phyloP scores from a whole-genome alignment of 1,140 invertebrate genomes.

The Ectropis grisescens region DNA sequence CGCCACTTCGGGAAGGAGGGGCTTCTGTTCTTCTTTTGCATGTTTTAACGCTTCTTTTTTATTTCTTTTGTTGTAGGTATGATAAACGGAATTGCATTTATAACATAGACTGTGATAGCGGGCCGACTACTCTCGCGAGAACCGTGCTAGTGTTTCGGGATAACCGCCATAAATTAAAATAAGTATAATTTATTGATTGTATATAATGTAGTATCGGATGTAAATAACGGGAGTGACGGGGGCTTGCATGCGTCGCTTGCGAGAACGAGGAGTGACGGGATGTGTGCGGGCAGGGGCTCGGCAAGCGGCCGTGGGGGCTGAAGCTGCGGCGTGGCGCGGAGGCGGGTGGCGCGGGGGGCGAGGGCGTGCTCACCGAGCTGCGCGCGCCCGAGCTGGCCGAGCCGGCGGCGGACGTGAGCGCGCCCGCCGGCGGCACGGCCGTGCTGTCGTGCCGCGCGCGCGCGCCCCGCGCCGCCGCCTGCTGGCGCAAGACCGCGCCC shows the following conservation, averaged over 20 bases:
- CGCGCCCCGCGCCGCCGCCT: conserved; percentile 52
- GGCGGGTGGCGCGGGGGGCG: conserved; percentile 28
- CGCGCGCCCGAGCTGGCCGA: conserved; percentile 55
- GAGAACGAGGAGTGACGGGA: conserved; percentile 4
- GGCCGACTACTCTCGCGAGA: conserved; percentile 33
- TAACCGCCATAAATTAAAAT: conserved; percentile 32
- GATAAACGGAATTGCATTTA: conserved; percentile 57
- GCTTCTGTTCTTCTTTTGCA: too few species aligned
- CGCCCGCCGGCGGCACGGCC: conserved; percentile 36
- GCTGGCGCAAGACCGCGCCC: conserved; percentile 72
- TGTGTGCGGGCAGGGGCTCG: conserved; percentile 44
- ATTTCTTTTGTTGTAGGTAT: conserved; percentile 68
- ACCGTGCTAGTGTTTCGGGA: conserved; percentile 43
- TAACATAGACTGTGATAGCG: conserved; percentile 62
- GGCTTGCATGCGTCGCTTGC: conserved; percentile 52
- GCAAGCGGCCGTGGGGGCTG: conserved; percentile 72
- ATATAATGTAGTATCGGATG: conserved; percentile 30
- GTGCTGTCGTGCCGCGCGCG: conserved; percentile 44
- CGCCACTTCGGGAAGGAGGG: too few species aligned
- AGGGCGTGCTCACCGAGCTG: conserved; percentile 50
- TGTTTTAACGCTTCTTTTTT: conserved; percentile 55
- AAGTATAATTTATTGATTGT: conserved; percentile 43
- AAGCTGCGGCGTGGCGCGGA: conserved; percentile 42
- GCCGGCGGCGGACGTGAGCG: conserved; percentile 49
- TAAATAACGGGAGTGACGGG: conserved; percentile 17